Evolutionary conservation across 2,113 vertebrate genomes (phyloP), one percentile per base, ranked within the genome.

Genomic region (Pelmatolapia mariae): DNA sequence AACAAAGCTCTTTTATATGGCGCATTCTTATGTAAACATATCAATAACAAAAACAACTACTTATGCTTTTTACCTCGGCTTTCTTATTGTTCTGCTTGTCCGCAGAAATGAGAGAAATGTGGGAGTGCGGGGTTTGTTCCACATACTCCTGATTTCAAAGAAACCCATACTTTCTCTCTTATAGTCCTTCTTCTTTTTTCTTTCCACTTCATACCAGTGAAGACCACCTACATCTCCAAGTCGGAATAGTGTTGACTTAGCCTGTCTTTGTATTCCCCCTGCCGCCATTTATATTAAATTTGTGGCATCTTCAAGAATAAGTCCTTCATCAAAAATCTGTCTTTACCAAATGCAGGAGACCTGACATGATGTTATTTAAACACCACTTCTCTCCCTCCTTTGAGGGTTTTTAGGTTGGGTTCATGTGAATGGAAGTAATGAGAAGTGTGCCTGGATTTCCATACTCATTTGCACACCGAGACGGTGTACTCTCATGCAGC

Each of bases 31-130:
- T 87, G 90, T 95, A 95, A 95, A 96, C 95, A 95, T 89, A 96
- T 95, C 95, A 91, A 91, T 93, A 95, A 95, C 94, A 18, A 90
- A 94, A 96, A 95, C 91, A 93, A 95, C 92, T 92, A 88, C 89
- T 94, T 91, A 80, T 89, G 92, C 68, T 80, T 86, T 91, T 86
- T 91, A 91, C 91, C 85, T 93, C 86, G 18, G 90, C 83, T 38
- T 87, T 87, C 90, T 56, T 82, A 92, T 94, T 94, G 89, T 95
- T 95, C 83, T 82, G 76, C 82, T 84, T 22, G 81, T 93, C 92
- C 73, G 10, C 91, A 92, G 93, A 95, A 94, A 95, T 88, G 57
- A 93, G 91, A 95, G 92, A 91, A 92, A 94, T 95, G 92, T 89
- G 93, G 92, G 93, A 91, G 90, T 86, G 76, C 52, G 24, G 86